Base-by-base conservation (phyloP, 2,888 invertebrate genomes). In the Chymomyza procnemis region DNA sequence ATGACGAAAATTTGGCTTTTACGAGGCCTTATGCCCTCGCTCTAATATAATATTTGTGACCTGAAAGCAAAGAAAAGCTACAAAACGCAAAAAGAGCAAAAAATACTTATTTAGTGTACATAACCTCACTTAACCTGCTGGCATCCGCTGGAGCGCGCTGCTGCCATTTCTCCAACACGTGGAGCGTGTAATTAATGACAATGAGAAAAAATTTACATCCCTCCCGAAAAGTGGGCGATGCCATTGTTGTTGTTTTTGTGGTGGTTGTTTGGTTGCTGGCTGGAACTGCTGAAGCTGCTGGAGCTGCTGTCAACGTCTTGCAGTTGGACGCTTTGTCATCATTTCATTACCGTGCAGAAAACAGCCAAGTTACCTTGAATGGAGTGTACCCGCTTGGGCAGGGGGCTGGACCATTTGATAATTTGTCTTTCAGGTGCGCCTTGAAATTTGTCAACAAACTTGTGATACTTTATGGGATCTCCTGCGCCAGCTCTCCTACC, bases 381-480 rank as follows among this genome's bases (percentile, higher is more conserved):
- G 54, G 18, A 41, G 34, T 2, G 34, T 41, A 12, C 34, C 34
- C 34, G 34, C 34, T 41, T 9, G 21, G 54, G 34, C 34, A 12
- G 34, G 21, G 54, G 54, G 54, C 18, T 18, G 54, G 26, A 8
- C 58, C 69, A 60, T 76, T 64, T 61, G 76, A 78, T 84, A 86
- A 81, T 81, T 81, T 81, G 86, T 81, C 81, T 83, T 83, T 61
- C 86, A 81, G 86, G 84, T 85, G 81, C 79, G 56, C 84, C 84
- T 69, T 69, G 78, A 85, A 83, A 83, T 83, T 83, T 83, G 83
- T 83, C 87, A 83, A 87, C 83, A 83, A 81, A 77, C 77, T 82
- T 84, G 86, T 71, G 82, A 79, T 81, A 81, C 71, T 68, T 77
- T 76, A 66, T 41, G 34, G 34, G 34, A 41, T 41, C n/a, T n/a